These are phyloP conservation scores for Cyphomyrus discorhynchus DNA, from an alignment of 2,113 vertebrate species.

Conservation along the genomic window DNA sequence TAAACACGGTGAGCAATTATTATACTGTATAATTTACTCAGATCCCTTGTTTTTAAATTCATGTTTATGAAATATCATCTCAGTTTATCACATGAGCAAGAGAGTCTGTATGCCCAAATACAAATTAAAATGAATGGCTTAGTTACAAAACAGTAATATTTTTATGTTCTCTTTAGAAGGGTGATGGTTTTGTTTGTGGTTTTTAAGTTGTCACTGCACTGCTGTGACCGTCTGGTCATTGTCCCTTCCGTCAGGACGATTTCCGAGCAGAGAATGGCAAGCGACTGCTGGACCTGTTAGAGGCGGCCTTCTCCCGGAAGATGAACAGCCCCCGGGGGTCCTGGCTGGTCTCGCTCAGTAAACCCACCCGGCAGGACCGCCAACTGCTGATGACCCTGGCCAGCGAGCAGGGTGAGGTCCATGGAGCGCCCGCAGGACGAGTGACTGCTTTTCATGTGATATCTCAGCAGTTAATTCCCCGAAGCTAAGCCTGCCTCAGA, in stretches of 20 bases:
- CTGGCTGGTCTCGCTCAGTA: constrained; percentile 87
- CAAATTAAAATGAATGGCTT: not conserved
- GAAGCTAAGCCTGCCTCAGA: not conserved
- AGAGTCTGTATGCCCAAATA: not conserved
- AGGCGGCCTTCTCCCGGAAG: constrained; percentile 73
- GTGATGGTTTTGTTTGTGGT: not conserved
- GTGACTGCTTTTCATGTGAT: not conserved
- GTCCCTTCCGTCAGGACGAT: constrained; percentile 65
- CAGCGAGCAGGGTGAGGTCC: constrained; percentile 71
- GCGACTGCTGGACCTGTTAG: constrained; percentile 75
- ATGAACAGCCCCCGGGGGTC: constrained; percentile 68
- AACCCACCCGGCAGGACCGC: constrained; percentile 83
- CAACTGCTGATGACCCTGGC: constrained; percentile 87
- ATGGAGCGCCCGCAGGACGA: not conserved
- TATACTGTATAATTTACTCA: not conserved
- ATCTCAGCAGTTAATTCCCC: not conserved
- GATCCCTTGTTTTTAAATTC: not conserved
- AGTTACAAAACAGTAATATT: not conserved
- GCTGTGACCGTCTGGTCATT: not conserved
- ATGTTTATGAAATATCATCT: not conserved
- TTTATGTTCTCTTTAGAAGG: not conserved
- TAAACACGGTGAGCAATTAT: not conserved
- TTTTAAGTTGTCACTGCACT: not conserved
- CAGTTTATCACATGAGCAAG: not conserved
- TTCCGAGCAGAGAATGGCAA: constrained; percentile 75